phyloP scores from a whole-genome alignment of 2,888 invertebrate genomes.

The Mythimna pallens region DNA sequence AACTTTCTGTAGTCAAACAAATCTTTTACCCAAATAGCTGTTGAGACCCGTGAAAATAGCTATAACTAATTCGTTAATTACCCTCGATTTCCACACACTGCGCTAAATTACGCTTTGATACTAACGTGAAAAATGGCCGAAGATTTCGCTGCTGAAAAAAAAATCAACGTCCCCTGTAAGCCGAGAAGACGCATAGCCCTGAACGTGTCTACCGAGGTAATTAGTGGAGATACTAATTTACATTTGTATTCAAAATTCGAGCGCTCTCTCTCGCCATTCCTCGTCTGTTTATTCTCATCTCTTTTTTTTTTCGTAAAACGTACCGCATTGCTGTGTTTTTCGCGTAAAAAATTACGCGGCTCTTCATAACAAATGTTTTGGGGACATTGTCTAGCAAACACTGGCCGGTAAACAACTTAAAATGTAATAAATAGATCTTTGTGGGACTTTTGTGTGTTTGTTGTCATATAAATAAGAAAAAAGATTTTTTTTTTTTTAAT shows the following conservation, averaged over 20 bases:
- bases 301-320: conserved; percentile 85
- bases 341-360: conserved; percentile 88
- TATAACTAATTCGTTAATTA: conserved; percentile 64
- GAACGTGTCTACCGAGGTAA: conserved; percentile 89
- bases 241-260: conserved; percentile 92
- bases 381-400: conserved; percentile 83
- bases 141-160: conserved; percentile 84
- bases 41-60: conserved; percentile 40
- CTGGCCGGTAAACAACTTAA: conserved; percentile 80
- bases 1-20: conserved; percentile 16
- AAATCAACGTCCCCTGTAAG: conserved; percentile 86
- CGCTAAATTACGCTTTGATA: conserved; percentile 67
- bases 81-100: conserved; percentile 67
- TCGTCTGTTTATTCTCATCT: conserved; percentile 90
- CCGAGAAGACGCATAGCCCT: conserved; percentile 89
- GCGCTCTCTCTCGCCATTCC: conserved; percentile 88
- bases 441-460: conserved; percentile 57
- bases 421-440: conserved; percentile 77
- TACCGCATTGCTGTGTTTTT: conserved; percentile 90
- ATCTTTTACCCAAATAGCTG: conserved; percentile 42
- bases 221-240: conserved; percentile 91
- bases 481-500: conserved; percentile 15
- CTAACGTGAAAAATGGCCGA: conserved; percentile 81
- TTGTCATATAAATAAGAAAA: conserved; percentile 43
- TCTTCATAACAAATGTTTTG: conserved; percentile 85